A percentile compares a stretch with the other conserved stretches of the same genome.
Evolutionary conservation across 2,797 vertebrate genomes (phyloP).

Genomic region (Coluber constrictor): DNA sequence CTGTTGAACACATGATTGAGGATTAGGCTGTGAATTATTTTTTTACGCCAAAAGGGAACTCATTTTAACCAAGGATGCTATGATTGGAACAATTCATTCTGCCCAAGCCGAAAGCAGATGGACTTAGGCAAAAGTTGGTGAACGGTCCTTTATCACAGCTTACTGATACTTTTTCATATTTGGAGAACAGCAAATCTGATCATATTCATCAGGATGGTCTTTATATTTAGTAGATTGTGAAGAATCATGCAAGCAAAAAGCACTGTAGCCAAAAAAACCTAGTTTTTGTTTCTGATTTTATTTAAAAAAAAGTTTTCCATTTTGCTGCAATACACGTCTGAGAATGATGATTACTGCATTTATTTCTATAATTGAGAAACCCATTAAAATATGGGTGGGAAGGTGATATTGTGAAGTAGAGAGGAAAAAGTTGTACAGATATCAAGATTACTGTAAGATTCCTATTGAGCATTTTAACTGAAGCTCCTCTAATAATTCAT

Average conservation of each 20-base stretch:
- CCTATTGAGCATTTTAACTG: not conserved
- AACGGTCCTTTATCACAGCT: slow-evolving; percentile 41
- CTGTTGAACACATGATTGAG: slow-evolving; percentile 51
- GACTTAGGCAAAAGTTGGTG: slow-evolving; percentile 64
- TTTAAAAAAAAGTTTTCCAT: not conserved
- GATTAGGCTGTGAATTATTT: slow-evolving; percentile 55
- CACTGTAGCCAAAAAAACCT: not conserved
- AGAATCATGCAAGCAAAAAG: slow-evolving; percentile 27
- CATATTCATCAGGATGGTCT: slow-evolving; percentile 29
- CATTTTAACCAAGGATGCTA: slow-evolving; percentile 60
- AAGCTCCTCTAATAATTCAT: not conserved
- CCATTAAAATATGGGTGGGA: not conserved
- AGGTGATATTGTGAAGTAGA: no score
- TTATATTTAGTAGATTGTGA: slow-evolving; percentile 29
- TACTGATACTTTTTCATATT: slow-evolving; percentile 30
- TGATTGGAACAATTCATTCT: slow-evolving; percentile 66
- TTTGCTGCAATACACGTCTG: not conserved
- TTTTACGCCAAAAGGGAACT: slow-evolving; percentile 50
- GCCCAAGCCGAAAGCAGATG: slow-evolving; percentile 52
- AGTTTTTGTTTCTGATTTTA: not conserved
- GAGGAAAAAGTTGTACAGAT: not conserved
- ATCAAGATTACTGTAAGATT: not conserved
- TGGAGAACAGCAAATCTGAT: slow-evolving; percentile 55
- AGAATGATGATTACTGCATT: slow-evolving; percentile 22
- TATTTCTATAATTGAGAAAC: slow-evolving; percentile 2